These are phyloP conservation scores for Notechis scutatus DNA, from an alignment of 2,113 vertebrate species.

Conservation along the genomic window DNA sequence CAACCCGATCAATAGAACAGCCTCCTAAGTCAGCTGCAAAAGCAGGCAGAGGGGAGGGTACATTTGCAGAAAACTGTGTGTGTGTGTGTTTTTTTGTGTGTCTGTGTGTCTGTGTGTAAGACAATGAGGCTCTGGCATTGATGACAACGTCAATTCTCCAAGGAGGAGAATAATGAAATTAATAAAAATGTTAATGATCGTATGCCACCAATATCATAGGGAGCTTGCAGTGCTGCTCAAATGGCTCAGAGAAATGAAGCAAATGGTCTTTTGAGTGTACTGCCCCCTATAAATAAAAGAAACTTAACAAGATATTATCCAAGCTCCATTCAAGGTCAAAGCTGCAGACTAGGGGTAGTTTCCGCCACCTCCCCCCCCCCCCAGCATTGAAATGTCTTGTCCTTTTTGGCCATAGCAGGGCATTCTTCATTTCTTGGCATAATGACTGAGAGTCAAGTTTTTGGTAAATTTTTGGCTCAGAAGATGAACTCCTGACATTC, in stretches of 20 bases:
- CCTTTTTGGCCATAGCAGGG: background rate
- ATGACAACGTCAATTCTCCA: background rate
- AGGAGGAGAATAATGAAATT: background rate
- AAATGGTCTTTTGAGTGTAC: background rate
- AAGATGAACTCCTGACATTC: background rate
- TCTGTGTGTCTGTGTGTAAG: background rate
- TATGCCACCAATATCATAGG: background rate
- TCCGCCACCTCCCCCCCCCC: no score
- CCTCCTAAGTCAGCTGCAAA: background rate
- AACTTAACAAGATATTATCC: background rate
- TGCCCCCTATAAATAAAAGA: background rate
- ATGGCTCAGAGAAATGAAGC: background rate
- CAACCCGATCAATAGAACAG: background rate
- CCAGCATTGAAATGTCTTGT: background rate
- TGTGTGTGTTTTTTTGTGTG: background rate
- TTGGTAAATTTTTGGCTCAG: background rate
- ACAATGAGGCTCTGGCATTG: background rate
- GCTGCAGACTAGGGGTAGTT: background rate
- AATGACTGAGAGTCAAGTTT: background rate
- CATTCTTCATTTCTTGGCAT: background rate
- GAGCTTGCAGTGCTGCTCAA: background rate
- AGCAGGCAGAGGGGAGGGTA: background rate
- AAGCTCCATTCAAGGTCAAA: slow-evolving; percentile 24
- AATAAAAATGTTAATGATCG: background rate
- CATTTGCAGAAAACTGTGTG: background rate